Evolutionary conservation across 2,113 vertebrate genomes (phyloP).

Genomic region (Loxodonta africana): DNA sequence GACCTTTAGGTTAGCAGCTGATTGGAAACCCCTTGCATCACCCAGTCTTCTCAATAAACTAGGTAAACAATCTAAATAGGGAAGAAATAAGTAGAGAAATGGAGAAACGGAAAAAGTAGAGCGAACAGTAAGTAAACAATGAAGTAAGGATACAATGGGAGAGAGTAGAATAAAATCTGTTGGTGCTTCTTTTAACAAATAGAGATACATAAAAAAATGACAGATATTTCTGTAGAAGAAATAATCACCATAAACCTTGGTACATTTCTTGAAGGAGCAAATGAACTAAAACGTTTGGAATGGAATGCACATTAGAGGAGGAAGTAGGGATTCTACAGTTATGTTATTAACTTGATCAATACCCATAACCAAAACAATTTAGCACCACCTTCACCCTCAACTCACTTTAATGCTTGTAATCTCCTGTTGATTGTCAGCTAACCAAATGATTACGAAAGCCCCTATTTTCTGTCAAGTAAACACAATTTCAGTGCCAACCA

Average conservation of each 20-base stretch:
- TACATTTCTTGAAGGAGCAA: constrained; percentile 22
- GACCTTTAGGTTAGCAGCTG: neutral
- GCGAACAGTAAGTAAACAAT: neutral
- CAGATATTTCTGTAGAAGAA: neutral
- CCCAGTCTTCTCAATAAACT: neutral
- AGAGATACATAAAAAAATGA: neutral
- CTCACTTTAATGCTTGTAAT: constrained; percentile 52
- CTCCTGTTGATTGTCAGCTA: constrained; percentile 54
- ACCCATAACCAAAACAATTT: constrained; percentile 54
- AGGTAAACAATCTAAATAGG: neutral
- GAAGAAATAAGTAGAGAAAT: neutral
- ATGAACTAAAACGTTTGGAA: constrained; percentile 50
- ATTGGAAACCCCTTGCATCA: neutral
- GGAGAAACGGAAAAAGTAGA: neutral
- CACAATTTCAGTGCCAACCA: neutral
- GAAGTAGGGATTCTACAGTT: neutral
- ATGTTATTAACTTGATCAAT: constrained; percentile 71
- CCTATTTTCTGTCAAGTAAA: neutral
- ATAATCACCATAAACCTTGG: neutral
- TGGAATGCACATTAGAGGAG: neutral
- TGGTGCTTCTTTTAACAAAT: neutral
- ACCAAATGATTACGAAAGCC: constrained; percentile 44
- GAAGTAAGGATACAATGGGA: neutral
- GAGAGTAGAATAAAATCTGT: neutral
- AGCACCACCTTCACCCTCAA: neutral